A percentile compares a stretch with the other conserved stretches of the same genome.
Evolutionary conservation across 35 echinoderm and acorn worm species (phyloP).

Genomic region (Ophioderma brevispina): DNA sequence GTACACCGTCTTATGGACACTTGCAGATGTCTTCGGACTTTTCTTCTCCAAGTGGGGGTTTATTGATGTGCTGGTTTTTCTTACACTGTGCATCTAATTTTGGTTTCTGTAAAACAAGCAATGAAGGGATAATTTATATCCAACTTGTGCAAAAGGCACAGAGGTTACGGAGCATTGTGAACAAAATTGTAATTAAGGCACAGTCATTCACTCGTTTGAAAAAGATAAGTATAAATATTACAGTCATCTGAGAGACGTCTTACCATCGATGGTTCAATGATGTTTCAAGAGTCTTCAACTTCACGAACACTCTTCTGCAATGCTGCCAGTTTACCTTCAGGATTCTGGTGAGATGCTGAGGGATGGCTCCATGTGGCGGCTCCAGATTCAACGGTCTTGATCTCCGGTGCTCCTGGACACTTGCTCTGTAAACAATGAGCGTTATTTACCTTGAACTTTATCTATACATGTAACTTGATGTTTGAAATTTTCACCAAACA

Average conservation of each 20-base stretch:
- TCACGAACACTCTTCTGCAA: constrained; percentile 37
- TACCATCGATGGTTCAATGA: constrained; percentile 31
- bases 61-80: background rate
- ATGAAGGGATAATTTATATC: background rate
- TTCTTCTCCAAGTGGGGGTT: background rate
- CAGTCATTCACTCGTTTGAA: no score
- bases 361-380: background rate
- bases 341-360: background rate
- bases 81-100: constrained; percentile 25
- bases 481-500: background rate
- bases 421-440: background rate
- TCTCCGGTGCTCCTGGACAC: background rate
- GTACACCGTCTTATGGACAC: constrained; percentile 77
- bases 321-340: constrained; percentile 23
- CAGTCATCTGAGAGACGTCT: no score
- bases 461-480: background rate
- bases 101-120: constrained; percentile 1
- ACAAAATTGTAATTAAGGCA: no score
- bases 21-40: background rate
- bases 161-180: no score
- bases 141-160: no score
- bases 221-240: no score
- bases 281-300: constrained; percentile 11
- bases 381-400: background rate
- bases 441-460: background rate